Evolutionary conservation across 2,113 vertebrate species (phyloP), one percentile per base, ranked within the genome.

Genomic region (Pimephales promelas): DNA sequence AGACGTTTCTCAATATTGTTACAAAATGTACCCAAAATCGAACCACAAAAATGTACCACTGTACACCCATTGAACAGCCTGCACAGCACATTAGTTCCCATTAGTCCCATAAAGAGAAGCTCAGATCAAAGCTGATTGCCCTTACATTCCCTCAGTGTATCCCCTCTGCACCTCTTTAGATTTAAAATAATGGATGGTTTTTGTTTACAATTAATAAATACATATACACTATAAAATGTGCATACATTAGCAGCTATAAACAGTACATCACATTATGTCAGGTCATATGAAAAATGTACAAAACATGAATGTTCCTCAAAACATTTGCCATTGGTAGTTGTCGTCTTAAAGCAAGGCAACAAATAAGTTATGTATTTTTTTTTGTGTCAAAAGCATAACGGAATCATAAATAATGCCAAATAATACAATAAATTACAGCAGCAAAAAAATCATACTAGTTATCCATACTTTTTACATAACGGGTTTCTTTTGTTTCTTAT

Each of bases 261-360:
- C 96, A 96, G 95, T 95, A 97, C 96, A 94, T 96, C 96, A 97
- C 97, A 96, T 96, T 95, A 96, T 95, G 95, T 95, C 94, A 95
- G 96, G 95, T 97, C 94, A 93, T 96, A 97, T 97, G 97, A 97
- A 98, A 88, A 97, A 98, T 96, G 95, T 97, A 98, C 96, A 98
- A 97, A 98, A 97, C 94, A 95, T 95, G 96, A 94, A 96, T 95
- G 96, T 95, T 93, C 93, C 91, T 95, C 93, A 94, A 96, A 97
- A 97, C 96, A 93, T 95, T 93, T 95, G 93, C 86, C 89, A 81
- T 87, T 93, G 95, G 95, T 93, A 92, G 93, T 94, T 86, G 90
- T 95, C 95, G 94, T 94, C 94, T 94, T 93, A 97, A 97, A 97
- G 96, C 96, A 95, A 96, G 95, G 96, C 96, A 96, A 94, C 93